Conservation (phyloP, 1,140 invertebrate species). For the Danaus melanippus region DNA sequence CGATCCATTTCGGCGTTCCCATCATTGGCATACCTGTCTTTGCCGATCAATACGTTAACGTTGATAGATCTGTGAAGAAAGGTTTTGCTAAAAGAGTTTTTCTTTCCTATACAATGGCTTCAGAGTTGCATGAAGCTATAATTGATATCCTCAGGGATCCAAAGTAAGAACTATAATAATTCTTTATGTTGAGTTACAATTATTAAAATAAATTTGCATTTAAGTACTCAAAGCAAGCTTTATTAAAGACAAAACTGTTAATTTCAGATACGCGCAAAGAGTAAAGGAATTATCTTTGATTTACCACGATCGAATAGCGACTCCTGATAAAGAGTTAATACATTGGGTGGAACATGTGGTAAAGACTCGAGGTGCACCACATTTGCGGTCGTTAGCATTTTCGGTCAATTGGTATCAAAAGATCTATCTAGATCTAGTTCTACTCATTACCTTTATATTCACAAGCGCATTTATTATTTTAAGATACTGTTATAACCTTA, state of each 20-base stretch:
- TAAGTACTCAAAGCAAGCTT: background rate
- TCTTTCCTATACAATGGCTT: constrained; percentile 19
- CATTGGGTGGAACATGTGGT: constrained; percentile 48
- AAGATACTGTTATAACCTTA: too few relatives aligned
- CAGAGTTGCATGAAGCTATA: constrained; percentile 23
- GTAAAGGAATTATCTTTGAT: constrained; percentile 29
- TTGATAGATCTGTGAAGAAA: constrained; percentile 25
- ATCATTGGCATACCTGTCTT: constrained; percentile 79
- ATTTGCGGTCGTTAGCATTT: constrained; percentile 39
- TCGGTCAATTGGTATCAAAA: constrained; percentile 38
- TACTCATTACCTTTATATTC: background rate
- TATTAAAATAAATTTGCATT: too few relatives aligned
- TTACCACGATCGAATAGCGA: constrained; percentile 37
- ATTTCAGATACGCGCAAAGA: constrained; percentile 17
- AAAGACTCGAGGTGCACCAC: constrained; percentile 31
- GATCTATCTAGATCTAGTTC: constrained; percentile 34
- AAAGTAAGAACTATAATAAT: constrained; percentile 7
- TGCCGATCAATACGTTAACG: constrained; percentile 75
- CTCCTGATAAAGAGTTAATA: constrained; percentile 32
- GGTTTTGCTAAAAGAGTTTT: constrained; percentile 33
- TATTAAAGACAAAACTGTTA: background rate
- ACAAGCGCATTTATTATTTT: background rate
- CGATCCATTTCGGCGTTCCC: constrained; percentile 77
- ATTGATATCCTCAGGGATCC: constrained; percentile 26
- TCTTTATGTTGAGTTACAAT: too few relatives aligned